Base-by-base conservation (phyloP, 92 coral and sea anemone genomes). In the Blastomussa wellsi region DNA sequence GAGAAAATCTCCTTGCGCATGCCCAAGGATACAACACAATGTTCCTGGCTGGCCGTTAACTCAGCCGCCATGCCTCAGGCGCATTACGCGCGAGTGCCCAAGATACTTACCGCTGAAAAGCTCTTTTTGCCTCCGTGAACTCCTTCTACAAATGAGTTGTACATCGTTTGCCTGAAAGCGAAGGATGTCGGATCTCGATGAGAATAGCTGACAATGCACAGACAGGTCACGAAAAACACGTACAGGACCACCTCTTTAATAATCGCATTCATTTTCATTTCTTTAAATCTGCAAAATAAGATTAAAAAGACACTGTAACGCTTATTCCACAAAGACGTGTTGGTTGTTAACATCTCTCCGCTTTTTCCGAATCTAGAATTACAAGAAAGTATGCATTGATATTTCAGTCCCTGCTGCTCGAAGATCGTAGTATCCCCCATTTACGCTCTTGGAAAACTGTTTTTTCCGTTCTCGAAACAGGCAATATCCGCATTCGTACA, bases 181-280 rank as follows among this genome's bases (percentile, higher is more conserved):
- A 81, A 96, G 31, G 98, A 96, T 41, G 78, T 80, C 2, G 98
- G 98, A 53, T 96, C 98, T 28, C 98, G 88, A 47, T 94, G 98
- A 4, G 95, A 90, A 84, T 96, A 96, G 65, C 95, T 91, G 69
- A 94, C 98, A 76, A 91, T 82, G 37, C 98, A 94, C 84, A 96
- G 83, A 59, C 98, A 96, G 35, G 93, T 81, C 22, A 96, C 88
- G 72, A 96, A 96, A 36, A 96, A 88, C 68, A 91, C 90, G 90
- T 96, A 96, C 19, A 96, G 86, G 0, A 79, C 71, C 13, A 96
- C 96, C 51, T 96, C 98, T 85, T 89, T 96, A 86, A 96, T 90
- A 15, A 92, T 90, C 5, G 98, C 95, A 57, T 89, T 87, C 93
- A 93, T 96, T 72, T 92, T 86, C 95, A 96, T 89, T 76, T 96